Conservation (phyloP, 2,888 invertebrate species). For the Herminia tarsipennalis region DNA sequence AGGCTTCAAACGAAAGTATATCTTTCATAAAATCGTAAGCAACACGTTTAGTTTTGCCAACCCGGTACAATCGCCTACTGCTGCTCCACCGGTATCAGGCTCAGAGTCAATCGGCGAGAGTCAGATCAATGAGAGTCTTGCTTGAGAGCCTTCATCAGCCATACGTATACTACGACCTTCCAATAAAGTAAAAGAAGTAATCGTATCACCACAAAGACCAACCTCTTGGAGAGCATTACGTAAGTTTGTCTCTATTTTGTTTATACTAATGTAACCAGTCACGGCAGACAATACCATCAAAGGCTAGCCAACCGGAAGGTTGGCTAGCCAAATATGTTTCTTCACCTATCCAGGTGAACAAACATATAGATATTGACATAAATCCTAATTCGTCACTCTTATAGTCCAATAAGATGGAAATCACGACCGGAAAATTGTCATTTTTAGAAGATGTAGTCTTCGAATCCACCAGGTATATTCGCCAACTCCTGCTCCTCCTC, state of each 20-base stretch:
- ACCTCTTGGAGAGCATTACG: conserved; percentile 78
- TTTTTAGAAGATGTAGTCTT: no score
- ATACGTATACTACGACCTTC: conserved; percentile 82
- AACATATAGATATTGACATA: no score
- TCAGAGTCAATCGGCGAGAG: conserved; percentile 35
- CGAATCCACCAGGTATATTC: conserved; percentile 95
- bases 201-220: conserved; percentile 85
- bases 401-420: no score
- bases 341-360: no score
- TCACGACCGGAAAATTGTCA: no score
- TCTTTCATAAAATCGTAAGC: conserved; percentile 79
- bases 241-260: conserved; percentile 35
- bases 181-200: conserved; percentile 92
- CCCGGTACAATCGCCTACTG: conserved; percentile 92
- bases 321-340: no score
- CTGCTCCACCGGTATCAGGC: conserved; percentile 53
- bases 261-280: no score
- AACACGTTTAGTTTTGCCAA: conserved; percentile 92
- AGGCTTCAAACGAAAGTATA: no score
- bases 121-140: conserved; percentile 31
- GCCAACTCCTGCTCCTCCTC: conserved; percentile 84
- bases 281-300: no score
- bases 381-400: no score
- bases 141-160: conserved; percentile 57
- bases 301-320: no score